These are phyloP conservation scores for Micropterix aruncella DNA, from an alignment of 2,888 invertebrate species.

Conservation along the genomic window DNA sequence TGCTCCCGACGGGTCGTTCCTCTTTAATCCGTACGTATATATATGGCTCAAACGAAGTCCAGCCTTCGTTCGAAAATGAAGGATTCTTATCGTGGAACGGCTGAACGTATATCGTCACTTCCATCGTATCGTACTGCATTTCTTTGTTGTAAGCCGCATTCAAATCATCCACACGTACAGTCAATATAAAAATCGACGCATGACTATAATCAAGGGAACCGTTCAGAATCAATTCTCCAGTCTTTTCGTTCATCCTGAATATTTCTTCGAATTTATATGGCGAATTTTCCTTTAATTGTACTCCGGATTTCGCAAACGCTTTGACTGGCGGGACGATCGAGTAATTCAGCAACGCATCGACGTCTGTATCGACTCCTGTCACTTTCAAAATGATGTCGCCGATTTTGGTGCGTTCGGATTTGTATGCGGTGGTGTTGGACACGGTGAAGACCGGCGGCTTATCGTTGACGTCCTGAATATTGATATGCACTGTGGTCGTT, in stretches of 20 bases:
- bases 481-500: conserved; percentile 58
- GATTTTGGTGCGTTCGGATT: conserved; percentile 51
- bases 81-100: conserved; percentile 66
- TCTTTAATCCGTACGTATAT: conserved; percentile 57
- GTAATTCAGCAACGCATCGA: conserved; percentile 52
- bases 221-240: conserved; percentile 55
- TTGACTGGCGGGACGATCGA: conserved; percentile 50
- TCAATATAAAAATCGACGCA: conserved; percentile 60
- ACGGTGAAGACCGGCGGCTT: conserved; percentile 62
- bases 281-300: conserved; percentile 44
- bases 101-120: conserved; percentile 65
- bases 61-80: conserved; percentile 54
- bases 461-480: conserved; percentile 65
- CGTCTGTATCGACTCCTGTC: conserved; percentile 56
- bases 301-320: conserved; percentile 63
- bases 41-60: conserved; percentile 55
- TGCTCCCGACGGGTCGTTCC: conserved; percentile 62
- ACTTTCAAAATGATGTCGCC: conserved; percentile 49
- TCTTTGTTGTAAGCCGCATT: conserved; percentile 55
- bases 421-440: conserved; percentile 50
- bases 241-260: conserved; percentile 54
- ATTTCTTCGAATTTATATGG: conserved; percentile 49
- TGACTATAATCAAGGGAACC: conserved; percentile 55
- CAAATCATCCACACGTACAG: conserved; percentile 51
- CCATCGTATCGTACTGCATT: conserved; percentile 47